These are phyloP conservation scores for Eilema sororculum DNA, from an alignment of 2,888 invertebrate genomes.

Conservation along the genomic window DNA sequence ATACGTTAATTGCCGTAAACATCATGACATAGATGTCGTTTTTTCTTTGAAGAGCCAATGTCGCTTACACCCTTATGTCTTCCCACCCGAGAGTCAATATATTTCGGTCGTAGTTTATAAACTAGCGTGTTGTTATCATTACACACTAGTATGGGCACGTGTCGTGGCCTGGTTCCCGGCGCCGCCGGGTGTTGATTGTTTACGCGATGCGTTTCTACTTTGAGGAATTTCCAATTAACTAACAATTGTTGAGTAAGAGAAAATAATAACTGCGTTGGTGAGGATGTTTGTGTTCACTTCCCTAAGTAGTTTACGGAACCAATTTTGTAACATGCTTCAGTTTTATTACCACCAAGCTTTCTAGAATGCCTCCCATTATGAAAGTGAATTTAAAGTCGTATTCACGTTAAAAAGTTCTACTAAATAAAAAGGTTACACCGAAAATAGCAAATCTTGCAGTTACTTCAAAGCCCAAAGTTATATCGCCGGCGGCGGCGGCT, in stretches of 20 bases:
- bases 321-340: not conserved
- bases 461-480: not conserved
- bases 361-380: not conserved
- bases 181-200: conserved; percentile 22
- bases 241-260: conserved; percentile 3
- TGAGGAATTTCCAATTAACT: conserved; percentile 15
- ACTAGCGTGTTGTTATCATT: conserved; percentile 24
- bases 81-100: conserved; percentile 16
- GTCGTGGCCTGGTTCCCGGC: conserved; percentile 29
- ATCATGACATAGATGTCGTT: not conserved
- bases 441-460: not conserved
- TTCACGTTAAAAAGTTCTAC: not conserved
- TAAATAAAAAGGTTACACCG: not conserved
- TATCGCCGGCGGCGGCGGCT: not conserved
- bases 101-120: conserved; percentile 49
- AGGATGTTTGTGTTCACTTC: not conserved
- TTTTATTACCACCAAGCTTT: not conserved
- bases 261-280: conserved; percentile 5
- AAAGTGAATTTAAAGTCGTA: not conserved
- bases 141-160: conserved; percentile 24
- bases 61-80: not conserved
- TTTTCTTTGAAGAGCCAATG: not conserved
- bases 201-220: conserved; percentile 15
- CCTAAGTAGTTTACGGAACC: not conserved
- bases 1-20: no score